Evolutionary conservation across 2,797 vertebrate genomes (phyloP), one percentile per base, ranked within the genome.

Genomic region (Acanthopagrus latus): DNA sequence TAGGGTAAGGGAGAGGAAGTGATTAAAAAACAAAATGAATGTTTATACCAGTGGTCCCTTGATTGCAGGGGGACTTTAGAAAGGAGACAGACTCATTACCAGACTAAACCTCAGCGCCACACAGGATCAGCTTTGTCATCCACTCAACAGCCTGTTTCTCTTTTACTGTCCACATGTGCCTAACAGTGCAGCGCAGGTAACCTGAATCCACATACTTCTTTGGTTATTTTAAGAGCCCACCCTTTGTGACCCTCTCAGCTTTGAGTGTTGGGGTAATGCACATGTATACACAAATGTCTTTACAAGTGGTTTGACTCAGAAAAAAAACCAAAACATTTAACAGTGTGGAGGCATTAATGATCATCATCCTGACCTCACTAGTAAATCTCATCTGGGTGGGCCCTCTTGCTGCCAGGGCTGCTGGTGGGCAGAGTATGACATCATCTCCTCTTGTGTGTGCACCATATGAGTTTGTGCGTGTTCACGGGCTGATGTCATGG

Each of bases 381-480:
- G 85, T 93, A 90, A 92, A 94, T 94, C 89, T 90, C 29, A 46
- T 71, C 77, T 76, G 79, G 74, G 78, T 86, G 89, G 82, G 86
- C 80, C 73, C 25, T 71, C 70, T 77, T 20, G 43, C 83, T 89
- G 82, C 85, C 89, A 86, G 79, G 47, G 64, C 78, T 38, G 38
- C 38, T 77, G 59, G 64, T 76, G 86, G 88, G 85, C 74, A 86
- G 73, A 71, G 85, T 55, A 90, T 92, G 90, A 92, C 89, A 89
- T 92, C 92, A 94, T 86, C 83, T 79, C 56, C 74, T 47, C 67
- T 72, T 17, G 74, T 68, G 63, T 88, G 82, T 51, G 67, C 70
- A 38, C 80, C 68, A 71, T 63, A 84, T 90, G 91, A 92, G 87
- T 86, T 52, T 77, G 86, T 63, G 76, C 47, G 64, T 80, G 66